Evolutionary conservation across 2,113 vertebrate genomes (phyloP), one percentile per base, ranked within the genome.

Genomic region (Pseudopodoces humilis): DNA sequence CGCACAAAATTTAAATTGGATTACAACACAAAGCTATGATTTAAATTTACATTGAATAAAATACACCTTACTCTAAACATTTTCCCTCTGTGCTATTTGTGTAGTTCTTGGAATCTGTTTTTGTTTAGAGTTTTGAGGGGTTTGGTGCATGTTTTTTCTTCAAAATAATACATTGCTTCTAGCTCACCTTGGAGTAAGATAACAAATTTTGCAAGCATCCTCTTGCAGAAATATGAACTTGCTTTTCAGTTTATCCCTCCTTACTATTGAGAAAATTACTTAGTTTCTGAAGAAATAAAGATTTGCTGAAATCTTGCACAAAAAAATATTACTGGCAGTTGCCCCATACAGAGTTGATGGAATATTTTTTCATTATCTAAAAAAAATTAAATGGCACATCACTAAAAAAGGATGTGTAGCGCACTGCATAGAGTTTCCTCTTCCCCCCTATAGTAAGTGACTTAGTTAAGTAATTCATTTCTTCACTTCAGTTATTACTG

Each of bases 1-100:
- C 69, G 89, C 68, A 94, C 81, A 86, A 91, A 92, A 95, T 97
- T 58, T 94, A 68, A 82, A 86, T 86, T 74, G 83, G 15, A 71
- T 60, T 82, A 41, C 20, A 71, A 18, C 53, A 59, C 78, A 58
- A 64, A 77, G 46, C 9, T 80, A 14, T 50, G 47, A 60, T 24
- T 52, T 79, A 60, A 88, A 0, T 5, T 35, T 52, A 53, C 7
- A 53, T 5, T 46, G 41, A 93, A 77, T 74, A 91, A 86, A 87
- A 58, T 50, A 77, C 44, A 62, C 10, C 15, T n/a, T 25, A 74
- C 28, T 41, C 15, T 28, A 49, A 49, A 76, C 10, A 68, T 20
- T 46, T 50, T 15, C 46, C 37, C 22, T 77, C 39, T 47, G 12
- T 41, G 50, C 25, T 77, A 60, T 80, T 91, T 39, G 39, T 58